phyloP scores from a whole-genome alignment of 2,888 invertebrate species.

The Spodoptera exigua region DNA sequence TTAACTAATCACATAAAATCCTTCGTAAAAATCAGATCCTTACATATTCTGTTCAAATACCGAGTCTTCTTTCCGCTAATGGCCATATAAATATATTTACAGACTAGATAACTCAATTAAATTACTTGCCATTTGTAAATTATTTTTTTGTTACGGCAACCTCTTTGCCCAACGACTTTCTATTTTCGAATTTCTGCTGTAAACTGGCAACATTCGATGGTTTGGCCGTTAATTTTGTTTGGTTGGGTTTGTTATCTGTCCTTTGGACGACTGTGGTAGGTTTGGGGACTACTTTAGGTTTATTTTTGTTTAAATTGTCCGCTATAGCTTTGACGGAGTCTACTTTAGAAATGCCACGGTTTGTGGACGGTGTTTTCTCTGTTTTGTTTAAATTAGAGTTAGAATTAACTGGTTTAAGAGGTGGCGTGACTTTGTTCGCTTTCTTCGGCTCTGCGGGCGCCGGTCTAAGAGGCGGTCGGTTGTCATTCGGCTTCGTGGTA shows the following conservation, averaged over 20 bases:
- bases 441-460: conserved; percentile 82
- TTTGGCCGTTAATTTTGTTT: conserved; percentile 87
- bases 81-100: conserved; percentile 61
- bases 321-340: conserved; percentile 83
- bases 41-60: conserved; percentile 52
- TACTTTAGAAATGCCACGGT: conserved; percentile 77
- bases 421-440: conserved; percentile 69
- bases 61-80: conserved; percentile 49
- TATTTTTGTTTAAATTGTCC: conserved; percentile 85
- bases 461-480: conserved; percentile 78
- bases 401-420: conserved; percentile 73
- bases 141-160: conserved; percentile 70
- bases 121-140: conserved; percentile 42
- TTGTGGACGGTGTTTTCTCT: conserved; percentile 75
- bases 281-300: conserved; percentile 85
- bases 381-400: conserved; percentile 70
- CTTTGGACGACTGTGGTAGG: conserved; percentile 74
- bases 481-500: conserved; percentile 79
- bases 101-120: conserved; percentile 62
- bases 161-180: conserved; percentile 85
- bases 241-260: conserved; percentile 76
- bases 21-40: conserved; percentile 56
- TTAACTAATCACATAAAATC: conserved; percentile 28
- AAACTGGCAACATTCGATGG: conserved; percentile 93
- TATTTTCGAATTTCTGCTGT: conserved; percentile 94